These are phyloP conservation scores for Limanda limanda DNA, from an alignment of 2,113 vertebrate species.

Conservation along the genomic window DNA sequence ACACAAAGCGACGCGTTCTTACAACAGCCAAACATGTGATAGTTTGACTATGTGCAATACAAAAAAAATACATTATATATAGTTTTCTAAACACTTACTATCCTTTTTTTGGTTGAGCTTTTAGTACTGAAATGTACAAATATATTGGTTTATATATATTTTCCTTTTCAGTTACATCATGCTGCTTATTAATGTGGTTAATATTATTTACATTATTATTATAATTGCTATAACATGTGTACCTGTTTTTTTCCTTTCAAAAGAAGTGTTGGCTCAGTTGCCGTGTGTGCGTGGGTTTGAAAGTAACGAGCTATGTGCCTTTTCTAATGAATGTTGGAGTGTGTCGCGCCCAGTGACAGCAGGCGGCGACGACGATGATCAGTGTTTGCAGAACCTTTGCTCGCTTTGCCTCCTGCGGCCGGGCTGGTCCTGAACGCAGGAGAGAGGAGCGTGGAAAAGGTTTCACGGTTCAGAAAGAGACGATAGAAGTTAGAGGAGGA, in stretches of 20 bases:
- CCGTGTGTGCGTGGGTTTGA: constrained; percentile 82
- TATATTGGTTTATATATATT: constrained; percentile 82
- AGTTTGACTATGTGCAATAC: constrained; percentile 95
- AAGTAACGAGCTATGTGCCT: constrained; percentile 78
- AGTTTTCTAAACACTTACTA: constrained; percentile 82
- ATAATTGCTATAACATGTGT: constrained; percentile 73
- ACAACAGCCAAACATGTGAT: constrained; percentile 82
- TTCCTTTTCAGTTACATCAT: constrained; percentile 87
- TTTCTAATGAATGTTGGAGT: constrained; percentile 78
- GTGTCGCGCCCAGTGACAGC: not conserved
- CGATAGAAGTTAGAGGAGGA: constrained; percentile 10
- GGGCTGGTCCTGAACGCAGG: constrained; percentile 90
- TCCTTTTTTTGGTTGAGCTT: constrained; percentile 53
- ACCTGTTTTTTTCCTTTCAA: constrained; percentile 64
- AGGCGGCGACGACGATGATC: constrained; percentile 75
- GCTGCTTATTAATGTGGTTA: constrained; percentile 89
- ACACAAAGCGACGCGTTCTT: constrained; percentile 55
- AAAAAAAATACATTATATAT: constrained; percentile 78
- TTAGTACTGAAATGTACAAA: constrained; percentile 81
- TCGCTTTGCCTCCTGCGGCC: constrained; percentile 81
- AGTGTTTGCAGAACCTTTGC: constrained; percentile 75
- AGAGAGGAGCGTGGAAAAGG: constrained; percentile 3
- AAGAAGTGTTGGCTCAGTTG: constrained; percentile 79
- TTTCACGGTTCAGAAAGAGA: constrained; percentile 14
- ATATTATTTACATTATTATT: constrained; percentile 78